These are phyloP conservation scores for Pterocles burchelli DNA, from an alignment of 2,113 vertebrate species.

Conservation along the genomic window DNA sequence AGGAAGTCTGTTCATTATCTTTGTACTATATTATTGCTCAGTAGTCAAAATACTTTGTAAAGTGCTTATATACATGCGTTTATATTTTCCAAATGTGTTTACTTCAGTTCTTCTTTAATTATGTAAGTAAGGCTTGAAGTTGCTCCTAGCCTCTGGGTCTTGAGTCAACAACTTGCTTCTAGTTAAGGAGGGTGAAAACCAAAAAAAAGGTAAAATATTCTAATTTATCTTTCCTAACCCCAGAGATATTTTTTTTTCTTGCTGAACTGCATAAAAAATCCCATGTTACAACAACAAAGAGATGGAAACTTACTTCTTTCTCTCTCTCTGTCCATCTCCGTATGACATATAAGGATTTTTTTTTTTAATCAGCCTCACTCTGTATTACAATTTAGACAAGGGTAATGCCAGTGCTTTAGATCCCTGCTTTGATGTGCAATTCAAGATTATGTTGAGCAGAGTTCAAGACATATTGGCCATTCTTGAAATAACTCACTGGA, in stretches of 20 bases:
- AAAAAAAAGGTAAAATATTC: neutral
- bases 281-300: neutral
- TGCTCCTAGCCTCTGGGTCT: neutral
- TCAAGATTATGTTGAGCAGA: neutral
- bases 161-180: constrained; percentile 16
- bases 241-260: neutral
- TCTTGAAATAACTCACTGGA: neutral
- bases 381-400: neutral
- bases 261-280: neutral
- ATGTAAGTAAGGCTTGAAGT: constrained; percentile 29
- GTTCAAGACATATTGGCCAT: neutral
- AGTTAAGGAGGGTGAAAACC: neutral
- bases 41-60: neutral
- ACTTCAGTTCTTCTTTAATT: neutral
- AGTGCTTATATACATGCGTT: neutral
- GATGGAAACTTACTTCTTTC: neutral
- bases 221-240: constrained; percentile 11
- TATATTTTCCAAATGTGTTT: neutral
- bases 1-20: neutral
- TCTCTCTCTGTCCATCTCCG: neutral
- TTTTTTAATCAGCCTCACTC: neutral
- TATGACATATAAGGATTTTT: neutral
- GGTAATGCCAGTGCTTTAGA: neutral
- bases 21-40: neutral
- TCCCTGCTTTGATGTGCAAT: neutral